Base-by-base conservation (phyloP, 2,797 vertebrate genomes). In the Notolabrus celidotus region DNA sequence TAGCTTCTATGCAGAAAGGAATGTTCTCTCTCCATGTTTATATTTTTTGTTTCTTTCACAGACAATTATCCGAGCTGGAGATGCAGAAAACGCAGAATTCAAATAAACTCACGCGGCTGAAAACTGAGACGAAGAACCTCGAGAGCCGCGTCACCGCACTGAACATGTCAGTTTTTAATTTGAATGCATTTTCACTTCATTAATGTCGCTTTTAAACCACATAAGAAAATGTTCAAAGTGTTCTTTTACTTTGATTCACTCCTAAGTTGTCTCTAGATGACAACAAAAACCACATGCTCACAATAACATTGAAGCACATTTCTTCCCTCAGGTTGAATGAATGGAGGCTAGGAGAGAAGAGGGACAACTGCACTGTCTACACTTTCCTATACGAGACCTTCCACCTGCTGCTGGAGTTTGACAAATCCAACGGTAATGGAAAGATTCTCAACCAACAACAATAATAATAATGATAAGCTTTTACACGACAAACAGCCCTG, bases 321-420 rank as follows among this genome's bases (percentile, higher is more conserved):
- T 64, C 34, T 57, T 70, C 14, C 62, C 52, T 62, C 71, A 95
- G 94, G 68, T 3, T 95, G 42, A 93, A 83, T 52, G 94, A 95
- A 74, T 95, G 93, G 93, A 91, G 58, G 62, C 33, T 93, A 22
- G 67, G 20, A 55, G 71, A 82, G 41, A 78, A 45, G 36, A 77
- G 10, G 0, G 80, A 86, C 59, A 67, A 70, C 73, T 34, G 42
- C 34, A 45, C 56, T 0, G 20, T 87, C 43, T 94, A 88, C 88
- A 82, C 87, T 0, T 94, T 94, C 23, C 93, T 95, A 31, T 33
- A 94, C 23, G 70, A 84, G 10, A 93, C 94, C 22, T 8, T 95
- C 19, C 64, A 77, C 22, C 76, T 95, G 11, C 77, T 90, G 71
- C 15, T 95, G 79, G 61, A 71, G 27, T 86, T 80, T 62, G 79